Conservation (phyloP, 2,113 vertebrate species). For the Mionectes macconnelli region DNA sequence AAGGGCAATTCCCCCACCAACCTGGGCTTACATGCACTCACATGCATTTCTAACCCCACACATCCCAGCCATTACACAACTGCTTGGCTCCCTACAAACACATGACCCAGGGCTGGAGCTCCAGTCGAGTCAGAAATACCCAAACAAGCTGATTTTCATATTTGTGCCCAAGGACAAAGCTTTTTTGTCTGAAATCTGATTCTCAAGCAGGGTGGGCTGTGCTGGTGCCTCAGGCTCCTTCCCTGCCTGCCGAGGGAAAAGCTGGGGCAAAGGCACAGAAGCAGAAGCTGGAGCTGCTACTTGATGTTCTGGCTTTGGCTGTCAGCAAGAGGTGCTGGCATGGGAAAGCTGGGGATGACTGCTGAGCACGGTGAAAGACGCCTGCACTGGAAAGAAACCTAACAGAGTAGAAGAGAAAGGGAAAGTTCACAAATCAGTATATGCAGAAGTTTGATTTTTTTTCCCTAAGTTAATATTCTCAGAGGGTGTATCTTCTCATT, state of each 20-base stretch:
- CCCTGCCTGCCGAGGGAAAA: neutral
- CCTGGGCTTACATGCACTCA: neutral
- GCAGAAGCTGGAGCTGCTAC: neutral
- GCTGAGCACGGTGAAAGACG: neutral
- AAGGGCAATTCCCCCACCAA: neutral
- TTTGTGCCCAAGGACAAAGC: slow-evolving; percentile 19
- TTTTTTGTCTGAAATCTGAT: slow-evolving; percentile 44
- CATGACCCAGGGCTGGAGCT: neutral
- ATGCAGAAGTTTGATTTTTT: neutral
- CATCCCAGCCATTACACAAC: neutral
- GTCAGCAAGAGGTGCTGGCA: neutral
- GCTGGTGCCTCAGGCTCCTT: neutral
- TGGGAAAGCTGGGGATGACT: neutral
- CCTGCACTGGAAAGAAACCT: neutral
- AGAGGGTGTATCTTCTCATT: neutral
- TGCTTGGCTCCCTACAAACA: neutral
- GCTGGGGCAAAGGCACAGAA: neutral
- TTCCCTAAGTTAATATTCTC: neutral
- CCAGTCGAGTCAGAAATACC: neutral
- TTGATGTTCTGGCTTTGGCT: neutral
- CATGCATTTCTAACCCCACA: neutral
- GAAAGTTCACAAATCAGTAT: accelerated
- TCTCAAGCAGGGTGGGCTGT: slow-evolving; percentile 1
- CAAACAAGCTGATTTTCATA: slow-evolving; percentile 12
- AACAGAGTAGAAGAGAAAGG: neutral